A percentile compares a stretch with the other conserved stretches of the same genome.
phyloP scores from a whole-genome alignment of 2,797 vertebrate species.

The Ambastaia sidthimunki region DNA sequence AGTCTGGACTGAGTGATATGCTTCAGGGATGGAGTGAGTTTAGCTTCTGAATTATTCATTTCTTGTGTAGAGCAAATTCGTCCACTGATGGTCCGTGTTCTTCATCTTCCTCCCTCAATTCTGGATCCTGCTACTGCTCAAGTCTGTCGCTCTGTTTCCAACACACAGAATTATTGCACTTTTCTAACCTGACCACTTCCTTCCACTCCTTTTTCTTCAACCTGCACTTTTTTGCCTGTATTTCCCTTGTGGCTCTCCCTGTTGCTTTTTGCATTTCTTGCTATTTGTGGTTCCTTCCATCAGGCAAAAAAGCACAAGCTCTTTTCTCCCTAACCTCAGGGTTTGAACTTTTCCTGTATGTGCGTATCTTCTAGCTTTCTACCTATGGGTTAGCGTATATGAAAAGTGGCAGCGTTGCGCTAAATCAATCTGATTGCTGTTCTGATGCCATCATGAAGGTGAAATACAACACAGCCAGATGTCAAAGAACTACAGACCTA shows the following conservation, averaged over 20 bases:
- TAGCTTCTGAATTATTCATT: slow-evolving; percentile 76
- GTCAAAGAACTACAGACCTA: neutral
- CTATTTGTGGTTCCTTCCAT: neutral
- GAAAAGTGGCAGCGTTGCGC: slow-evolving; percentile 37
- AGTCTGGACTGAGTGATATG: slow-evolving; percentile 49
- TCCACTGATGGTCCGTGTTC: slow-evolving; percentile 63
- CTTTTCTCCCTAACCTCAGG: slow-evolving; percentile 7
- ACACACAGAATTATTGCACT: neutral
- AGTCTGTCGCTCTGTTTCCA: neutral
- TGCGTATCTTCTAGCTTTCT: neutral
- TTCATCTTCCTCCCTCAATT: slow-evolving; percentile 55
- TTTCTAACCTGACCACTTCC: slow-evolving; percentile 61
- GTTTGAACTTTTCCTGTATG: slow-evolving; percentile 23
- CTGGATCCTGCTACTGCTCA: too few relatives aligned
- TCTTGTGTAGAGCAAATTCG: slow-evolving; percentile 70
- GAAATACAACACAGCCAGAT: slow-evolving; percentile 6
- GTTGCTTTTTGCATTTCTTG: slow-evolving; percentile 6
- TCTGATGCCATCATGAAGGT: slow-evolving; percentile 1
- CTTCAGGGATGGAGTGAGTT: slow-evolving; percentile 61
- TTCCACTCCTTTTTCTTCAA: slow-evolving; percentile 54
- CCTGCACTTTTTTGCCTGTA: neutral
- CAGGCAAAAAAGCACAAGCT: slow-evolving; percentile 19
- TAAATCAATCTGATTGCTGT: slow-evolving; percentile 32
- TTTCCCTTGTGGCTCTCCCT: neutral
- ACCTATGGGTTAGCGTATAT: slow-evolving; percentile 12